phyloP scores from a whole-genome alignment of 2,797 vertebrate genomes.

The Yasuhikotakia modesta region DNA sequence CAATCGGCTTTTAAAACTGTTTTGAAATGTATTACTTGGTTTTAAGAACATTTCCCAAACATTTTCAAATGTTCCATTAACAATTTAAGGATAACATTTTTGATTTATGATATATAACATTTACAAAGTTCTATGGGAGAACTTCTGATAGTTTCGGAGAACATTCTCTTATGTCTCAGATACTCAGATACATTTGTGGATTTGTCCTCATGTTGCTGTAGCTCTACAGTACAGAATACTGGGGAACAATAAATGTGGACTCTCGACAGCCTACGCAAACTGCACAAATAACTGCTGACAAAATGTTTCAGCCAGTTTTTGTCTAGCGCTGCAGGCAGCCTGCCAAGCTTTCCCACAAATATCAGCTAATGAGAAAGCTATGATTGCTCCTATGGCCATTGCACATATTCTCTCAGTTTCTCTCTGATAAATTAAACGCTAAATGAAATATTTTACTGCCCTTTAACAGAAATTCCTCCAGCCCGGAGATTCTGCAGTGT shows the following conservation, averaged over 20 bases:
- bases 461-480: neutral
- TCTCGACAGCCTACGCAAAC: slow-evolving; percentile 46
- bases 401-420: neutral
- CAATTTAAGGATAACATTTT: too few relatives aligned
- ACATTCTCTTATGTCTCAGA: too few relatives aligned
- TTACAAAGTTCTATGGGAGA: too few relatives aligned
- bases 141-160: too few relatives aligned
- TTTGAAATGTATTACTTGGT: too few relatives aligned
- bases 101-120: too few relatives aligned
- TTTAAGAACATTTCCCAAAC: too few relatives aligned
- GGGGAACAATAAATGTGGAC: slow-evolving; percentile 60
- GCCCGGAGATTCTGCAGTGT: neutral
- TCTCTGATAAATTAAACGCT: neutral
- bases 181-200: neutral
- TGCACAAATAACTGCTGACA: slow-evolving; percentile 48
- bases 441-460: slow-evolving; percentile 12
- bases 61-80: too few relatives aligned
- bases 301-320: slow-evolving; percentile 54
- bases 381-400: slow-evolving; percentile 5
- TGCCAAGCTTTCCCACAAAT: slow-evolving; percentile 28
- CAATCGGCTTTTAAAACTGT: neutral
- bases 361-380: slow-evolving; percentile 35
- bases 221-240: slow-evolving; percentile 49
- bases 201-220: slow-evolving; percentile 1
- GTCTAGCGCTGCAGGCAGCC: slow-evolving; percentile 33